Conservation (phyloP, 2,888 invertebrate species). For the Drosophila nr. perissopoda region DNA sequence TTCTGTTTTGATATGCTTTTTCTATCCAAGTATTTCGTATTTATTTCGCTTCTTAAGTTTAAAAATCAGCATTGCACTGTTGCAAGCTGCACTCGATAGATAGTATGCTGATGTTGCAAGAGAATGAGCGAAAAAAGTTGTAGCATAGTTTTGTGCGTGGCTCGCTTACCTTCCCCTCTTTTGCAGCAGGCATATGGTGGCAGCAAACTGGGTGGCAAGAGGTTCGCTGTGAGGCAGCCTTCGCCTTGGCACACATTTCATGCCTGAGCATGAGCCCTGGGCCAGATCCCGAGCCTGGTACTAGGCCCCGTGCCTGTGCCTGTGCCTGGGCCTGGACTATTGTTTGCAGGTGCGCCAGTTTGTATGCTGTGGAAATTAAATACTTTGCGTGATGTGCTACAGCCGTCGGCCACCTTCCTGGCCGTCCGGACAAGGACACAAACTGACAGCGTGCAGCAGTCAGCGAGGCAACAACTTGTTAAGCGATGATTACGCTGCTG, state of each 20-base stretch:
- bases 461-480: conserved; percentile 66
- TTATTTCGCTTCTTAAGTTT: neutral
- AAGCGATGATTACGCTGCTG: conserved; percentile 29
- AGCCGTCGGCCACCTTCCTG: conserved; percentile 39
- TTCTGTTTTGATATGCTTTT: neutral
- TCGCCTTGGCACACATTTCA: conserved; percentile 80
- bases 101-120: neutral
- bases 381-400: conserved; percentile 78
- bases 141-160: conserved; percentile 59
- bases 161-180: conserved; percentile 54
- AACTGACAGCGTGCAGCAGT: conserved; percentile 40
- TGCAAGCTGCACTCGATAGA: neutral
- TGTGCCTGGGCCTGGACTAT: neutral
- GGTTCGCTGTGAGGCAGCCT: conserved; percentile 59
- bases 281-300: neutral
- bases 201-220: conserved; percentile 8
- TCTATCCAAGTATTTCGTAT: neutral
- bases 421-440: neutral
- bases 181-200: conserved; percentile 13
- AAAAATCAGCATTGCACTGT: neutral
- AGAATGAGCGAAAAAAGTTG: conserved; percentile 15
- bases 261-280: conserved; percentile 15
- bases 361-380: conserved; percentile 73
- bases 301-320: neutral
- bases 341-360: conserved; percentile 22